Evolutionary conservation across 2,888 invertebrate species (phyloP).

Genomic region (Drosophila niveifrons): DNA sequence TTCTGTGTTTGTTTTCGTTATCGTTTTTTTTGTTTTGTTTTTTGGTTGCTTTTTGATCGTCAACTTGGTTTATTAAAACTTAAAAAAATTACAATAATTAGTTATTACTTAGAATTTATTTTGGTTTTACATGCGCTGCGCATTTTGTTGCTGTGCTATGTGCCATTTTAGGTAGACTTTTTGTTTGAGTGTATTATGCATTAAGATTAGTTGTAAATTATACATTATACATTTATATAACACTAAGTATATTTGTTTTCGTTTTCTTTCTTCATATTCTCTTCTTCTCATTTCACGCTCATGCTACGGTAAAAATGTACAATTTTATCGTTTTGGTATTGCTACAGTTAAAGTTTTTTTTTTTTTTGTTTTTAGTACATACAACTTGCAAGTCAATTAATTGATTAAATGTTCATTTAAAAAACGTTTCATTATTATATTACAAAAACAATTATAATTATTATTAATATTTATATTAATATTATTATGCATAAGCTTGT

Average conservation of each 20-base stretch:
- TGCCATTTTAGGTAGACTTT: slow-evolving; percentile 75
- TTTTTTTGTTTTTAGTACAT: slow-evolving; percentile 55
- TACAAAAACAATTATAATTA: slow-evolving; percentile 67
- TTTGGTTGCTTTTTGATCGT: slow-evolving; percentile 74
- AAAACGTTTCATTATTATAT: slow-evolving; percentile 59
- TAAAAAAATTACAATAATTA: slow-evolving; percentile 71
- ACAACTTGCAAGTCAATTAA: slow-evolving; percentile 71
- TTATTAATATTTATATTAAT: slow-evolving; percentile 51
- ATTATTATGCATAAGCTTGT: slow-evolving; percentile 55
- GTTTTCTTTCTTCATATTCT: slow-evolving; percentile 4
- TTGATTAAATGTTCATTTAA: slow-evolving; percentile 42
- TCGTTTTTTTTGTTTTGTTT: slow-evolving; percentile 24
- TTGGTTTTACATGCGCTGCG: slow-evolving; percentile 83
- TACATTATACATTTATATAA: slow-evolving; percentile 70
- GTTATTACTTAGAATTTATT: slow-evolving; percentile 72
- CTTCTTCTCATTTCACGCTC: not conserved
- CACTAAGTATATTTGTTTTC: slow-evolving; percentile 57
- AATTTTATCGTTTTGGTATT: slow-evolving; percentile 68
- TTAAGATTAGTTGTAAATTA: slow-evolving; percentile 67
- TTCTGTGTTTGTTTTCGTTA: slow-evolving; percentile 21
- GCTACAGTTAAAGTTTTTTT: slow-evolving; percentile 63
- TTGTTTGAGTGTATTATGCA: slow-evolving; percentile 75
- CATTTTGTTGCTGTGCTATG: slow-evolving; percentile 75
- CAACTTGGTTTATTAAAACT: slow-evolving; percentile 81
- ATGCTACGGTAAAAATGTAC: slow-evolving; percentile 65